A percentile compares a stretch with the other conserved stretches of the same genome.
phyloP scores from a whole-genome alignment of 2,113 vertebrate species.

The Oxyruncus cristatus region DNA sequence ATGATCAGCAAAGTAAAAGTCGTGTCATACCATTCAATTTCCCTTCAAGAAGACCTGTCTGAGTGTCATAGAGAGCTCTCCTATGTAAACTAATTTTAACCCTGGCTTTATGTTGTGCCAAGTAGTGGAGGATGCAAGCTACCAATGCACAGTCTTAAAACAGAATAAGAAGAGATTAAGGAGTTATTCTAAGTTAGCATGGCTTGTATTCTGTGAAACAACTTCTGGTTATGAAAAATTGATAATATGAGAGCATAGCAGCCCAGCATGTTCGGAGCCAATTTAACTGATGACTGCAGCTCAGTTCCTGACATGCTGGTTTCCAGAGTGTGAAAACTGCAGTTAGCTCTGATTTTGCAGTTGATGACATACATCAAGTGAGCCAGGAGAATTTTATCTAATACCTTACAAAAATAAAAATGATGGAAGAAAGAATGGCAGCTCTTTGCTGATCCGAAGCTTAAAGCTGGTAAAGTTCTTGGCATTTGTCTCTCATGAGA shows the following conservation, averaged over 20 bases:
- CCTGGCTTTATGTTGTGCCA: neutral
- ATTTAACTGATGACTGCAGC: slow-evolving; percentile 48
- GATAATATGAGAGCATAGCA: neutral
- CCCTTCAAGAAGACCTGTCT: neutral
- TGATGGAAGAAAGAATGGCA: neutral
- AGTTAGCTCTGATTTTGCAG: slow-evolving; percentile 7
- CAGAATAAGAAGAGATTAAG: neutral
- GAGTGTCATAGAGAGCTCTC: neutral
- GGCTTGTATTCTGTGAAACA: slow-evolving; percentile 10
- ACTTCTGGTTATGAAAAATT: slow-evolving; percentile 53
- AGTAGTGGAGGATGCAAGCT: neutral
- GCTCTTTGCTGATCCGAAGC: neutral
- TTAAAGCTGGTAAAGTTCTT: neutral
- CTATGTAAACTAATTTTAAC: neutral
- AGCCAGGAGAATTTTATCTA: slow-evolving; percentile 12
- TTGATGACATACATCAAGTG: neutral
- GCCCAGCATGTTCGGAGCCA: slow-evolving; percentile 2
- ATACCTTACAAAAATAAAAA: neutral
- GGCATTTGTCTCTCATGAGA: neutral
- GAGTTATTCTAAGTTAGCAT: neutral
- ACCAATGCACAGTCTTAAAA: neutral
- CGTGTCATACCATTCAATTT: neutral
- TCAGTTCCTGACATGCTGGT: slow-evolving; percentile 23
- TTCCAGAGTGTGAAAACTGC: slow-evolving; percentile 1
- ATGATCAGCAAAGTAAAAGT: neutral